A percentile compares a stretch with the other conserved stretches of the same genome.
Evolutionary conservation across 2,797 vertebrate genomes (phyloP).

Genomic region (Anabas testudineus): DNA sequence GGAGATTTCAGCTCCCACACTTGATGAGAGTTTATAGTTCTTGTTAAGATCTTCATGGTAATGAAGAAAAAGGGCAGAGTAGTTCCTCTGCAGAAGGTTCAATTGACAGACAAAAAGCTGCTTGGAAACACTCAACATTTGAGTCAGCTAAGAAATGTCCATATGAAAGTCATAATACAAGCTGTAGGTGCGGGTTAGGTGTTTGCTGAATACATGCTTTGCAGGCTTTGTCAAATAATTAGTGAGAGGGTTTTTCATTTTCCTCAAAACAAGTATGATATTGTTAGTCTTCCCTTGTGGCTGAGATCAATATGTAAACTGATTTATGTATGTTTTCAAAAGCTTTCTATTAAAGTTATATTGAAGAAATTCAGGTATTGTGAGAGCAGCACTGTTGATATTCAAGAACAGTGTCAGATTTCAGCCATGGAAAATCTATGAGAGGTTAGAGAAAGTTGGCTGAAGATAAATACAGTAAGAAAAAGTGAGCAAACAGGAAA

Average conservation of each 20-base stretch:
- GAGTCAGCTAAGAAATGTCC: neutral
- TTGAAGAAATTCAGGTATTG: neutral
- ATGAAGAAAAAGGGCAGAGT: neutral
- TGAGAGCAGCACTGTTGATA: neutral
- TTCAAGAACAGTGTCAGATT: neutral
- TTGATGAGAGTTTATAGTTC: neutral
- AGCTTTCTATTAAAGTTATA: too few relatives aligned
- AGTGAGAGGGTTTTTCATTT: neutral
- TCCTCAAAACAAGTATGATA: neutral
- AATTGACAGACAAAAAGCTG: neutral
- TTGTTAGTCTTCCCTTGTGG: neutral
- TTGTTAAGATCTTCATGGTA: neutral
- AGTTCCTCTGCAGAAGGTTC: neutral
- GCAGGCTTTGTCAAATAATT: too few relatives aligned
- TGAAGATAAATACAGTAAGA: slow-evolving; percentile 35
- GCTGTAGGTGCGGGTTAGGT: neutral
- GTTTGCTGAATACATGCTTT: neutral
- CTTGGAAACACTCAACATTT: neutral
- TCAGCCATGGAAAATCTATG: neutral
- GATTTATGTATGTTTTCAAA: neutral
- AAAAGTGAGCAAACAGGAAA: slow-evolving; percentile 17
- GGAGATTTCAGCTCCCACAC: neutral
- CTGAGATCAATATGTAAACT: neutral
- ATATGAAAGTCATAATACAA: neutral
- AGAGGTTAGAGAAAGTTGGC: slow-evolving; percentile 36